A percentile compares a stretch with the other conserved stretches of the same genome.
phyloP scores from a whole-genome alignment of 2,797 vertebrate species.

The Triplophysa bombifrons region DNA sequence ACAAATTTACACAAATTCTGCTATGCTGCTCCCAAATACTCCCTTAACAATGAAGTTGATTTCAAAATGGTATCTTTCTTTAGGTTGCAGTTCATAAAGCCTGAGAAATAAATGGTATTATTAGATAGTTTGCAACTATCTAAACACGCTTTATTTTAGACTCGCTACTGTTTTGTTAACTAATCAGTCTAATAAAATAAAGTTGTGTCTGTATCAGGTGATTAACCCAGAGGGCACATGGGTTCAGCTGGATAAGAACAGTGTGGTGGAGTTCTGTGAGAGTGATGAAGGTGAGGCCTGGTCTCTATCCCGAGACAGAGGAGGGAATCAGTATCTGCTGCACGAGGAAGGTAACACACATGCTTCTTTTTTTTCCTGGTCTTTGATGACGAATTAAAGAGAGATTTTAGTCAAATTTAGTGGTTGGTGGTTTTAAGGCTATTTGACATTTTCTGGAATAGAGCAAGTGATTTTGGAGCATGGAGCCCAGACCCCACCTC shows the following conservation, averaged over 20 bases:
- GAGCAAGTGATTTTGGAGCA: constrained; percentile 92
- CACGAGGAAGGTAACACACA: constrained; percentile 88
- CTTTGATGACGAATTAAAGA: neutral
- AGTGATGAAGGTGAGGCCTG: constrained; percentile 98
- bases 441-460: constrained; percentile 61
- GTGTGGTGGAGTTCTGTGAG: constrained; percentile 99
- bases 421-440: neutral
- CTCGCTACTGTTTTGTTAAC: neutral
- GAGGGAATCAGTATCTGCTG: constrained; percentile 96
- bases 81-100: constrained; percentile 7
- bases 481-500: constrained; percentile 92
- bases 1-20: constrained; percentile 67
- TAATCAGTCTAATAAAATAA: constrained; percentile 56
- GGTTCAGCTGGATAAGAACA: constrained; percentile 99
- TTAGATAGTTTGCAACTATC: constrained; percentile 4
- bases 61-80: constrained; percentile 26
- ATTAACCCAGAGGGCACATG: constrained; percentile 96
- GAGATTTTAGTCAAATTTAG: neutral
- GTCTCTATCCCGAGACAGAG: constrained; percentile 96
- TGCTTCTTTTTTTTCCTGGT: neutral
- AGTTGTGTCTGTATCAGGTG: constrained; percentile 86
- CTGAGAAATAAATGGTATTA: constrained; percentile 15
- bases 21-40: constrained; percentile 44
- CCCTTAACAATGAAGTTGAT: constrained; percentile 13
- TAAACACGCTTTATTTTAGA: neutral